Percentiles rank a stretch among this genome's conserved stretches.
These are phyloP conservation scores for Oncorhynchus masou DNA, from an alignment of 2,113 vertebrate species.

Conservation along the genomic window DNA sequence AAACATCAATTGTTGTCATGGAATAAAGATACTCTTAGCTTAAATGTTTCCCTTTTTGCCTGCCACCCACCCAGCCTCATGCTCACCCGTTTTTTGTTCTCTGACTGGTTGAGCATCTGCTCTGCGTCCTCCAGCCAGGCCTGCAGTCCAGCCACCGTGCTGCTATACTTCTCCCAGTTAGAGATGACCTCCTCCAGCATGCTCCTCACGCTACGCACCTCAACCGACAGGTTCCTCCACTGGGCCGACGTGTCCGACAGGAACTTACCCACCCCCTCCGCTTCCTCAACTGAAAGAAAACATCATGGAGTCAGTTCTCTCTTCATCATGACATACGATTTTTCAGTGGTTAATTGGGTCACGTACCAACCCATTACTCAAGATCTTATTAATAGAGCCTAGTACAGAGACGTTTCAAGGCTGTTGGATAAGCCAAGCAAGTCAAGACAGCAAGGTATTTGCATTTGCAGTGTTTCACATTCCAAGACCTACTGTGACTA, in stretches of 20 bases:
- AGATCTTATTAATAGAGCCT: too few relatives aligned
- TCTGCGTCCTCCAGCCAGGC: conserved; percentile 97
- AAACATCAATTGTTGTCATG: too few relatives aligned
- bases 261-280: conserved; percentile 89
- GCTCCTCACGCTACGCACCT: conserved; percentile 92
- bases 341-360: too few relatives aligned
- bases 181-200: conserved; percentile 97
- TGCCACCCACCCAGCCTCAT: background rate
- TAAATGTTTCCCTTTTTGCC: background rate
- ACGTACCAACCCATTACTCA: too few relatives aligned
- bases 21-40: too few relatives aligned
- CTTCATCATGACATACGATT: background rate
- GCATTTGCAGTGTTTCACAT: conserved; percentile 6
- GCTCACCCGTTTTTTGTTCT: conserved; percentile 86
- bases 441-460: too few relatives aligned
- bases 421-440: too few relatives aligned
- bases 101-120: conserved; percentile 90
- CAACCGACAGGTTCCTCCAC: conserved; percentile 92
- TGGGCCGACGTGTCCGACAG: conserved; percentile 87
- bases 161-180: conserved; percentile 94
- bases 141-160: conserved; percentile 88
- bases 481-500: conserved; percentile 25
- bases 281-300: conserved; percentile 82
- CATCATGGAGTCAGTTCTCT: background rate
- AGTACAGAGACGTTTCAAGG: too few relatives aligned